Percentiles rank a stretch among this genome's conserved stretches.
Evolutionary conservation across 2,797 vertebrate species (phyloP).

Genomic region (Scolopax rusticola): DNA sequence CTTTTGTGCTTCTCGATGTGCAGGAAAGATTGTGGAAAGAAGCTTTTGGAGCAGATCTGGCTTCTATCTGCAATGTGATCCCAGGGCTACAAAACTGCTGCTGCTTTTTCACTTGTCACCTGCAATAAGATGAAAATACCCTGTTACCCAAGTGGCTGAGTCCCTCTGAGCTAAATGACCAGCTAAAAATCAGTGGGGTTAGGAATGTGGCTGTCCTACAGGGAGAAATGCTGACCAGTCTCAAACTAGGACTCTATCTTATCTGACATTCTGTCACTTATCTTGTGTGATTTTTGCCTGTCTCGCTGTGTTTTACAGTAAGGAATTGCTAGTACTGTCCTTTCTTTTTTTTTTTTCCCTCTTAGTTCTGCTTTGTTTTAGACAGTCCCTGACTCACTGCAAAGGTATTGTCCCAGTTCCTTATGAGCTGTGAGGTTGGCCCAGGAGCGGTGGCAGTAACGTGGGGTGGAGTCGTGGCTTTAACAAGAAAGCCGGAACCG

Average conservation of each 20-base stretch:
- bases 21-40: not conserved
- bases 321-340: not conserved
- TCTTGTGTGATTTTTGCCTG: not conserved
- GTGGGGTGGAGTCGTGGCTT: not conserved
- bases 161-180: not conserved
- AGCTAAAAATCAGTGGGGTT: not conserved
- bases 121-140: not conserved
- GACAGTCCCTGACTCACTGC: constrained; percentile 19
- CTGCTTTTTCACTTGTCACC: not conserved
- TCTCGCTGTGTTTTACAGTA: not conserved
- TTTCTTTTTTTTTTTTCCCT: not conserved
- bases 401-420: not conserved
- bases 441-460: not conserved
- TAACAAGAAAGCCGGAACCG: not conserved
- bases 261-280: not conserved
- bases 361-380: not conserved
- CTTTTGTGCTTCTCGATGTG: not conserved
- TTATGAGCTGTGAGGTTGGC: not conserved
- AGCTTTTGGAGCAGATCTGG: not conserved
- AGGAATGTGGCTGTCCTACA: constrained; percentile 51
- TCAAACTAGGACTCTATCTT: constrained; percentile 19
- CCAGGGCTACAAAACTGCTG: not conserved
- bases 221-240: constrained; percentile 58
- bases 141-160: not conserved
- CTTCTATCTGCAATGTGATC: not conserved